Base-by-base conservation (phyloP, 2,888 invertebrate genomes). In the Gibbula magus region DNA sequence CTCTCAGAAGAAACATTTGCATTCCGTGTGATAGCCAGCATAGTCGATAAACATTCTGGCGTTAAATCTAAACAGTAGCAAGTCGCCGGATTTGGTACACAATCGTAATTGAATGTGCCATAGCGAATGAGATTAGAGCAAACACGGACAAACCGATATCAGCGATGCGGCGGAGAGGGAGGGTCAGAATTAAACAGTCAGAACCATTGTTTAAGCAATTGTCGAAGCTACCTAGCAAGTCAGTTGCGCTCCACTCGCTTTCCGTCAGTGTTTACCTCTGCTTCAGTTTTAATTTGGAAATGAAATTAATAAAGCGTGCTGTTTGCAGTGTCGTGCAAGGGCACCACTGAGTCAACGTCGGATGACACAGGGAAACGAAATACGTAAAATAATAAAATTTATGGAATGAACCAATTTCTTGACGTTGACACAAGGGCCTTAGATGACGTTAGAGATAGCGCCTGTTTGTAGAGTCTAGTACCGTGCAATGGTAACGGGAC, bases 251-350 rank as follows among this genome's bases (percentile, higher is more conserved):
- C 54, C n/a, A 54, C 54, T 54, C 32, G 54, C 54, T 75, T 51
- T 32, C 52, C 54, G 75, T 67, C 67, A 76, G 70, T 79, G 77
- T 79, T 79, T 79, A 54, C 76, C 76, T 79, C 53, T 29, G 54
- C 67, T 67, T 76, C 76, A 32, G 70, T 79, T 76, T 75, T 79
- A 79, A 79, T 79, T 79, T 79, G 53, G 76, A 61, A 76, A 79
- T 79, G 67, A 70, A 76, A 76, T 70, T 79, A 76, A 79, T 79
- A 76, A 75, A 70, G 67, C 76, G 67, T 35, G 25, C 35, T 79
- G 74, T 79, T 79, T 66, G 70, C 76, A 53, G 52, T 76, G 67
- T 52, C 53, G 13, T 1, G 20, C 45, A 52, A 56, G 39, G 70
- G 70, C 13, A 32, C n/a, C 70, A 16, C 20, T 35, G 70, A 70